phyloP scores from a whole-genome alignment of 92 coral and sea anemone genomes.

The Ricordea florida region DNA sequence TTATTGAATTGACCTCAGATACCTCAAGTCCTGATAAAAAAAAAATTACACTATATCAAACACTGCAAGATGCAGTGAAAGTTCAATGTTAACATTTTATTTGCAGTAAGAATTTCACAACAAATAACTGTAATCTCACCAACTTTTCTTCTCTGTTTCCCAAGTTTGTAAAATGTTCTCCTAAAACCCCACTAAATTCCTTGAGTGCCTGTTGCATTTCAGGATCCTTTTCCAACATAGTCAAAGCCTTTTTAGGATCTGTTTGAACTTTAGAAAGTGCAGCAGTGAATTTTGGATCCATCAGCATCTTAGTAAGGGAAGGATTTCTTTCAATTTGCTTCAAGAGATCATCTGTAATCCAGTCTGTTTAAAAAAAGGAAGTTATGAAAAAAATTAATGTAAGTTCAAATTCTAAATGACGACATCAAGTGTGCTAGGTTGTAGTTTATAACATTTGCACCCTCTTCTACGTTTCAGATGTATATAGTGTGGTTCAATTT shows the following conservation, averaged over 20 bases:
- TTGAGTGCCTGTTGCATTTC: constrained; percentile 75
- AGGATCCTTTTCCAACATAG: constrained; percentile 52
- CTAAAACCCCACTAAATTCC: constrained; percentile 73
- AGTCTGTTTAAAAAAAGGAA: too few relatives aligned
- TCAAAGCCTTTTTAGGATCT: constrained; percentile 71
- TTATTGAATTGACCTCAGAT: too few relatives aligned
- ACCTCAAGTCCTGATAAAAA: too few relatives aligned
- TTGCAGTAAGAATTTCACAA: too few relatives aligned
- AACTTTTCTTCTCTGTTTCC: constrained; percentile 26
- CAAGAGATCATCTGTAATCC: constrained; percentile 80
- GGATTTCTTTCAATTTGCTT: constrained; percentile 75
- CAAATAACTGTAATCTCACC: not conserved
- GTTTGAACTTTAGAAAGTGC: constrained; percentile 60
- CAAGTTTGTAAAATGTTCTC: constrained; percentile 78
- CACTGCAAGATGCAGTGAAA: too few relatives aligned
- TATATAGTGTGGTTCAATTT: too few relatives aligned
- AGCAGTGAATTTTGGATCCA: constrained; percentile 77
- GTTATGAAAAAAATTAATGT: not conserved
- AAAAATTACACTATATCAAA: too few relatives aligned
- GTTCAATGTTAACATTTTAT: too few relatives aligned
- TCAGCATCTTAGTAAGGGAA: constrained; percentile 61
- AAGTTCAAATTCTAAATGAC: not conserved
- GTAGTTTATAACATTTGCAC: too few relatives aligned
- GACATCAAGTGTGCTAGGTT: too few relatives aligned
- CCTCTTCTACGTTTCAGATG: too few relatives aligned